Evolutionary conservation across 1,140 invertebrate genomes (phyloP).

Genomic region (Megalonaias nervosa): DNA sequence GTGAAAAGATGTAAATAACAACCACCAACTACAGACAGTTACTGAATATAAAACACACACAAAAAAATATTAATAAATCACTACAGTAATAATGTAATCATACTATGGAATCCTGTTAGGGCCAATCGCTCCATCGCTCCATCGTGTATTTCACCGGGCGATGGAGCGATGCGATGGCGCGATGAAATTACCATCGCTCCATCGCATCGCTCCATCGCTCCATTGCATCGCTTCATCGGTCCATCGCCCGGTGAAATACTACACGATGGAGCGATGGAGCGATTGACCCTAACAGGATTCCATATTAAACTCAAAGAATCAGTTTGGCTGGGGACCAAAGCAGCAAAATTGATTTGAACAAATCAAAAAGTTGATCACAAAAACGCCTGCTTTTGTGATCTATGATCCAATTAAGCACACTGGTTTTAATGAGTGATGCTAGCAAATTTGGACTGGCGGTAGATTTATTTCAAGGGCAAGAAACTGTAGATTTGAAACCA

Average conservation of each 20-base stretch:
- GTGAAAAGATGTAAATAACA: too few relatives aligned
- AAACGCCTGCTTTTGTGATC: slow-evolving; percentile 2
- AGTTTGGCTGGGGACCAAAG: neutral
- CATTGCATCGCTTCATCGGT: too few relatives aligned
- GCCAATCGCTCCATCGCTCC: too few relatives aligned
- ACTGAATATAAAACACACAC: too few relatives aligned
- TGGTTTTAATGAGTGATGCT: neutral
- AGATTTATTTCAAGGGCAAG: neutral
- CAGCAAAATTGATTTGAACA: slow-evolving; percentile 3
- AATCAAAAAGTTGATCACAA: slow-evolving; percentile 7
- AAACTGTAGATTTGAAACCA: slow-evolving; percentile 14
- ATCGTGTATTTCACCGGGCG: too few relatives aligned
- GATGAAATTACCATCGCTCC: too few relatives aligned
- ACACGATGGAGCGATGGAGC: too few relatives aligned
- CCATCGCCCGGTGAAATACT: too few relatives aligned
- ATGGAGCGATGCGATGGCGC: too few relatives aligned
- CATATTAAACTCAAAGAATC: slow-evolving; percentile 2
- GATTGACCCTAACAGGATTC: neutral
- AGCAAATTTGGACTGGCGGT: neutral
- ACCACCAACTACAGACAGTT: too few relatives aligned
- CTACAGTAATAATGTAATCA: neutral
- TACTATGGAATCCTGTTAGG: neutral
- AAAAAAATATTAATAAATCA: neutral
- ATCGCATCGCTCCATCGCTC: too few relatives aligned
- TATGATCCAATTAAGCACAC: slow-evolving; percentile 20